A percentile compares a stretch with the other conserved stretches of the same genome.
phyloP scores from a whole-genome alignment of 2,797 vertebrate genomes.

The Poecilia wingei region DNA sequence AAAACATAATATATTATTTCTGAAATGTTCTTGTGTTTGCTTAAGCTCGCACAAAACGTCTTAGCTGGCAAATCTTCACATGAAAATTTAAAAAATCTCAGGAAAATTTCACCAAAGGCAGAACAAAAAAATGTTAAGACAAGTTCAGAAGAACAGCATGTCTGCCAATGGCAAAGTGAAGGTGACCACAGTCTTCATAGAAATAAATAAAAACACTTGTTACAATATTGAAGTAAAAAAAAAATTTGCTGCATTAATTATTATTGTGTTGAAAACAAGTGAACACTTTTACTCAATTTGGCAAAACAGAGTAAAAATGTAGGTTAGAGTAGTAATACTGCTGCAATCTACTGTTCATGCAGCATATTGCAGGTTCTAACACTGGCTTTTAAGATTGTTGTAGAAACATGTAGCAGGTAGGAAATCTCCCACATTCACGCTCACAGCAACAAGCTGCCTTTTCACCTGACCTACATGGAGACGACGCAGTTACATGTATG shows the following conservation, averaged over 20 bases:
- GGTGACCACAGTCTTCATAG: conserved; percentile 49
- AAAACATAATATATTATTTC: conserved; percentile 5
- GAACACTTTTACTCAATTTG: conserved; percentile 57
- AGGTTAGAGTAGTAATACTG: conserved; percentile 51
- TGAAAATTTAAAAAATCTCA: conserved; percentile 1
- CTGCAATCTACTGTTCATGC: conserved; percentile 71
- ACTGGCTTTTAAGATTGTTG: conserved; percentile 26
- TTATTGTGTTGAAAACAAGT: conserved; percentile 51
- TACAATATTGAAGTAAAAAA: conserved; percentile 55
- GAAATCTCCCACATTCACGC: conserved; percentile 16
- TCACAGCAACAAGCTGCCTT: conserved; percentile 25
- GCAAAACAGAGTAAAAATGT: conserved; percentile 51
- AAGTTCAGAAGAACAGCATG: conserved; percentile 23
- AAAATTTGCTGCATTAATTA: conserved; percentile 49
- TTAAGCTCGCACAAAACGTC: conserved; percentile 6
- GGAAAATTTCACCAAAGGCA: background rate
- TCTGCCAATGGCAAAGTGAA: conserved; percentile 37
- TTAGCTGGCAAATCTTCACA: background rate
- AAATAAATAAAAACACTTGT: conserved; percentile 77
- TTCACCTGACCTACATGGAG: conserved; percentile 23
- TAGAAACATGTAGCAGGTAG: conserved; percentile 35
- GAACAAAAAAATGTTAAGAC: conserved; percentile 24
- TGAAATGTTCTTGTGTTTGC: conserved; percentile 2
- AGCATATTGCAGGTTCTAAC: conserved; percentile 45
- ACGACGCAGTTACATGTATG: conserved; percentile 13